These are phyloP conservation scores for Bibio marci DNA, from an alignment of 2,888 invertebrate species.

Conservation along the genomic window DNA sequence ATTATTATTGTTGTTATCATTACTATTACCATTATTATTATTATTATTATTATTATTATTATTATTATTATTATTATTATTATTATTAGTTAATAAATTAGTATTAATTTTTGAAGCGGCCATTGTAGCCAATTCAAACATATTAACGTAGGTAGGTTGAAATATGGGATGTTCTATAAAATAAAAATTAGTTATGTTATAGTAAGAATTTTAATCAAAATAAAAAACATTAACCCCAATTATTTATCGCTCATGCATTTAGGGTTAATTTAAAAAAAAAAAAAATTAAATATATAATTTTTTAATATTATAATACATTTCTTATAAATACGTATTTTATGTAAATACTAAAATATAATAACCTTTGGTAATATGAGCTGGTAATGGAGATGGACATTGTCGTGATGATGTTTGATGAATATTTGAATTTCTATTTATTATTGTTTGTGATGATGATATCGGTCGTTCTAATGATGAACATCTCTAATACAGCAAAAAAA, in stretches of 20 bases:
- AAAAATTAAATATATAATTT: no score
- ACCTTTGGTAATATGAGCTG: slow-evolving; percentile 61
- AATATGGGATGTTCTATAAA: slow-evolving; percentile 13
- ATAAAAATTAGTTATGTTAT: no score
- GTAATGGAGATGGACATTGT: slow-evolving; percentile 50
- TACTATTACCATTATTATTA: no score
- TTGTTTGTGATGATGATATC: slow-evolving; percentile 34
- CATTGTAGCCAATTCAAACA: slow-evolving; percentile 73
- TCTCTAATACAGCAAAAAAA: slow-evolving; percentile 31
- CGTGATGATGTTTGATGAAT: slow-evolving; percentile 31
- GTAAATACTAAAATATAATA: no score
- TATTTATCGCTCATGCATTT: no score
- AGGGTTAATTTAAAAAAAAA: neutral
- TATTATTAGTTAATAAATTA: slow-evolving; percentile 35
- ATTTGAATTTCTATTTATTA: slow-evolving; percentile 22
- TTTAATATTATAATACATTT: no score
- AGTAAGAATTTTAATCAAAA: no score
- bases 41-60: slow-evolving; percentile 21
- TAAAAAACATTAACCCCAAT: no score
- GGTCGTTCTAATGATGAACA: slow-evolving; percentile 80
- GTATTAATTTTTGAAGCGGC: slow-evolving; percentile 52
- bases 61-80: slow-evolving; percentile 24
- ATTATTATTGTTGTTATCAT: slow-evolving; percentile 38
- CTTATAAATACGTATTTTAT: no score
- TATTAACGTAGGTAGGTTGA: slow-evolving; percentile 78